Evolutionary conservation across 2,797 vertebrate species (phyloP).

Genomic region (Falco rusticolus): DNA sequence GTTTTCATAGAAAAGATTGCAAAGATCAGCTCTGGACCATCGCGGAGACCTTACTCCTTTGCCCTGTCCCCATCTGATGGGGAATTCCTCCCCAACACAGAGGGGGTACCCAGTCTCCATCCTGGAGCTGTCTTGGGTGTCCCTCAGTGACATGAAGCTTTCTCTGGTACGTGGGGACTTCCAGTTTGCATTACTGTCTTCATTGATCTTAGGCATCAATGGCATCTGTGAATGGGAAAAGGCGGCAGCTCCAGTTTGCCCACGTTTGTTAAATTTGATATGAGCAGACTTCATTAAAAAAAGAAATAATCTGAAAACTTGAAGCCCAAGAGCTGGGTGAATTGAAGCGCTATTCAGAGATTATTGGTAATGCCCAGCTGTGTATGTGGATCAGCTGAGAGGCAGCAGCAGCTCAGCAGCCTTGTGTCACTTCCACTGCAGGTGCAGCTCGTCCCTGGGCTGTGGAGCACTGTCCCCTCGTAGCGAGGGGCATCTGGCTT

Average conservation of each 20-base stretch:
- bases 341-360: background rate
- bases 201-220: background rate
- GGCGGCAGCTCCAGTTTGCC: background rate
- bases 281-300: background rate
- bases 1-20: background rate
- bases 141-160: background rate
- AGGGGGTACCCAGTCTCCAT: background rate
- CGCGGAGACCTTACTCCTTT: background rate
- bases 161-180: background rate
- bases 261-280: background rate
- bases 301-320: background rate
- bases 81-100: background rate
- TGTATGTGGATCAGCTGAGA: background rate
- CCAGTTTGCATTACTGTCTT: rapidly evolving
- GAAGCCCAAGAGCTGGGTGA: background rate
- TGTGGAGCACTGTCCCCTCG: background rate
- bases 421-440: background rate
- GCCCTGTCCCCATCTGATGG: background rate
- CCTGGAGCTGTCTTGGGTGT: background rate
- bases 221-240: background rate
- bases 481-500: background rate
- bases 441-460: background rate
- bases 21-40: background rate
- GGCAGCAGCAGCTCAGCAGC: background rate
- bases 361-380: background rate